These are phyloP conservation scores for Pogona vitticeps DNA, from an alignment of 2,113 vertebrate species.

Conservation along the genomic window DNA sequence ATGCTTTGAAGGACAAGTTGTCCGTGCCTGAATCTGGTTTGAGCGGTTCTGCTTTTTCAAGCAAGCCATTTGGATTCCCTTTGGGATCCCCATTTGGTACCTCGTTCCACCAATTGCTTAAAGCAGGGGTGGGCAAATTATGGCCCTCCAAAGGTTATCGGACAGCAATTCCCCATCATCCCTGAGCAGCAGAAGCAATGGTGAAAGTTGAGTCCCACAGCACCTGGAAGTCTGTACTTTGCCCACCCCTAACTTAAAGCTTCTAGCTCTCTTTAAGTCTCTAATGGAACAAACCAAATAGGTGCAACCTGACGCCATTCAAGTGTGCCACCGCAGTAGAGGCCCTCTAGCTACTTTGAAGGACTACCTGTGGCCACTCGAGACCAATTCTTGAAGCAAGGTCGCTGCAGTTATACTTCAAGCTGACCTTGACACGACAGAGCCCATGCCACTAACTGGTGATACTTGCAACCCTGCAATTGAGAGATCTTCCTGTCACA, in stretches of 20 bases:
- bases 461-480: neutral
- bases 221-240: neutral
- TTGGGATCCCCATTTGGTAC: no score
- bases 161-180: no score
- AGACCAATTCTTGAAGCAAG: neutral
- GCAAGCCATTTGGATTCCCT: neutral
- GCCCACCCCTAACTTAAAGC: neutral
- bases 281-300: neutral
- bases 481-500: neutral
- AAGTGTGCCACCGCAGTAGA: neutral
- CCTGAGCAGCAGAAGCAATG: no score
- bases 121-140: neutral
- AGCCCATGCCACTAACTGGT: neutral
- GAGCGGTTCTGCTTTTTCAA: neutral
- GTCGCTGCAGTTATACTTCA: no score
- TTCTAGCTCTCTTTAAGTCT: no score
- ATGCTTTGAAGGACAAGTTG: neutral
- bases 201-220: neutral
- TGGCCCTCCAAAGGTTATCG: no score
- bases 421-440: neutral
- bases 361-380: neutral
- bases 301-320: neutral
- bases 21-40: neutral
- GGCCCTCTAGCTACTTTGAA: neutral
- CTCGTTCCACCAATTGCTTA: neutral